Evolutionary conservation across 2,888 invertebrate genomes (phyloP).

Genomic region (Mesochorus sp.): DNA sequence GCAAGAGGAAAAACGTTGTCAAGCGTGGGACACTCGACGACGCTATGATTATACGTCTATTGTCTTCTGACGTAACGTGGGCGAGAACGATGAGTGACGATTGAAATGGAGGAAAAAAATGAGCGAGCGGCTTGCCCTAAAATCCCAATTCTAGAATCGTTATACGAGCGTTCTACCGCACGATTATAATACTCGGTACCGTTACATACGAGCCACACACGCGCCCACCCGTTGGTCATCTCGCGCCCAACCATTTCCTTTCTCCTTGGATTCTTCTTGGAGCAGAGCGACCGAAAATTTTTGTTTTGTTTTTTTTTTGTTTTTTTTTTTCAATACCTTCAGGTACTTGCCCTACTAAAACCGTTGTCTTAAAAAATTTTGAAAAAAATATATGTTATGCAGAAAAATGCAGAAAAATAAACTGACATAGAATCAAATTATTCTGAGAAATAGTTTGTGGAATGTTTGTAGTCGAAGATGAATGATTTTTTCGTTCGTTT

Average conservation of each 20-base stretch:
- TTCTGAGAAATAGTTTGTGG: too few species aligned
- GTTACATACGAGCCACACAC: constrained; percentile 43
- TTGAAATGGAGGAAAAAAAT: neutral
- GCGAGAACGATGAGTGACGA: constrained; percentile 32
- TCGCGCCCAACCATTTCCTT: constrained; percentile 50
- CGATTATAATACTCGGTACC: constrained; percentile 45
- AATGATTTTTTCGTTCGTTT: too few species aligned
- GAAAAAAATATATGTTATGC: too few species aligned
- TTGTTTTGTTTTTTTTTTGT: constrained; percentile 4
- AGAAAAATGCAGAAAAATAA: too few species aligned
- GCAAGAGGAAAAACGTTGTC: neutral
- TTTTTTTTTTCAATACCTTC: neutral
- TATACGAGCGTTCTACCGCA: constrained; percentile 42
- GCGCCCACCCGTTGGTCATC: constrained; percentile 33
- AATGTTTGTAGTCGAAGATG: too few species aligned
- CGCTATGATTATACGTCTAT: constrained; percentile 23
- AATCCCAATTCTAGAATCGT: constrained; percentile 63
- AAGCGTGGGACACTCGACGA: neutral
- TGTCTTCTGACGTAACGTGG: constrained; percentile 62
- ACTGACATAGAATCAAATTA: too few species aligned
- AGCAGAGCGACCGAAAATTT: neutral
- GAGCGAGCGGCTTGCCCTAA: constrained; percentile 49
- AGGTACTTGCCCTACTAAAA: too few species aligned
- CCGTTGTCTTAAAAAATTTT: too few species aligned
- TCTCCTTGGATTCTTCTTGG: constrained; percentile 36